These are phyloP conservation scores for Steromphala cineraria DNA, from an alignment of 2,888 invertebrate species.

Conservation along the genomic window DNA sequence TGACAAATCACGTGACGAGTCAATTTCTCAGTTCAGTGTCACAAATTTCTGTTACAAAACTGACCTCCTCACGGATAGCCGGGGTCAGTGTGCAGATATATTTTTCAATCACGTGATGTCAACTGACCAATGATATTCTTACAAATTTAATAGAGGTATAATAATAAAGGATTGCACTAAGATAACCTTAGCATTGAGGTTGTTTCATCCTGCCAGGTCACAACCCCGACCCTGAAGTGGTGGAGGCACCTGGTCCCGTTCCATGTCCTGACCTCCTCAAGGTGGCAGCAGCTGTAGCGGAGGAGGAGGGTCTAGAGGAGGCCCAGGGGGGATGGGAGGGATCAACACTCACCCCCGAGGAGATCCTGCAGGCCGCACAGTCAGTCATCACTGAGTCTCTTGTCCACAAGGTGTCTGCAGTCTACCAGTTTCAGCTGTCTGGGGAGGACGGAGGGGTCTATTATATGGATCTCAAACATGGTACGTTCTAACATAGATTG, in stretches of 20 bases:
- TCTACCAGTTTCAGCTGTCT: constrained; percentile 67
- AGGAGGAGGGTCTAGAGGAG: background rate
- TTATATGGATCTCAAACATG: constrained; percentile 71
- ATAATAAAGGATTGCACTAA: too few species aligned
- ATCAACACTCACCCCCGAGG: constrained; percentile 38
- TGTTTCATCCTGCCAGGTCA: too few species aligned
- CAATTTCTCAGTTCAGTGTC: too few species aligned
- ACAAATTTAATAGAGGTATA: too few species aligned
- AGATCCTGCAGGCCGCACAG: constrained; percentile 46
- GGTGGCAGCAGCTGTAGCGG: background rate
- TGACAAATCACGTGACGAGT: too few species aligned
- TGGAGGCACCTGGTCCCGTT: background rate
- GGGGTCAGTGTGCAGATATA: too few species aligned
- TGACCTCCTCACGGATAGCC: too few species aligned
- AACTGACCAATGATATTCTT: too few species aligned
- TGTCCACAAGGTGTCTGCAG: constrained; percentile 63
- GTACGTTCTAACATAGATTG: constrained; percentile 46
- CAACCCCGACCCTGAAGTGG: background rate
- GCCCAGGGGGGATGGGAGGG: background rate
- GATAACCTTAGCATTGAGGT: too few species aligned
- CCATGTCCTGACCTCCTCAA: constrained; percentile 1
- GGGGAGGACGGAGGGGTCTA: constrained; percentile 63
- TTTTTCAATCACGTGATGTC: too few species aligned
- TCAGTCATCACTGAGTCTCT: constrained; percentile 56
- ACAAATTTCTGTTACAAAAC: too few species aligned